Percentiles rank a stretch among this genome's conserved stretches.
These are phyloP conservation scores for Porites evermanni DNA, from an alignment of 92 coral and sea anemone genomes.

Conservation along the genomic window DNA sequence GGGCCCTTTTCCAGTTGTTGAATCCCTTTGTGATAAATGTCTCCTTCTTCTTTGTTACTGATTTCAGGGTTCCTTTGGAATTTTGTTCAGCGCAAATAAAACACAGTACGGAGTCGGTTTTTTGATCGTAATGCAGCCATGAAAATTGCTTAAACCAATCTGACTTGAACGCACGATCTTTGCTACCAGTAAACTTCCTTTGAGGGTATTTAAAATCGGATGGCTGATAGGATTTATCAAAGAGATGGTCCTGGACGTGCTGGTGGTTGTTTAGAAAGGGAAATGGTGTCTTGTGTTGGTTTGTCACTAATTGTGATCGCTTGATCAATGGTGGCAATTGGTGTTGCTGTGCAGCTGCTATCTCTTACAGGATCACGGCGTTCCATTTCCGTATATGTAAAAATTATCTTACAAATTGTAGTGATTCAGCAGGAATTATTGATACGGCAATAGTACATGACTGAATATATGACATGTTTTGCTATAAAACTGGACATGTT, in stretches of 20 bases:
- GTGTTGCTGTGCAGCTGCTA: slow-evolving; percentile 45
- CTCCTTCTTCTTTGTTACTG: slow-evolving; percentile 42
- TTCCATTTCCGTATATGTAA: slow-evolving; percentile 27
- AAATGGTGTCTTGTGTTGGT: slow-evolving; percentile 37
- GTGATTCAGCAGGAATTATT: slow-evolving; percentile 23
- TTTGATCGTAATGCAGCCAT: slow-evolving; percentile 43
- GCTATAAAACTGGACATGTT: slow-evolving; percentile 43
- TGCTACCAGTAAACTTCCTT: slow-evolving; percentile 28
- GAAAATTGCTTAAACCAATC: slow-evolving; percentile 41
- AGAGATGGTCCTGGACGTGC: slow-evolving; percentile 42
- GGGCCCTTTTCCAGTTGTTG: slow-evolving; percentile 45
- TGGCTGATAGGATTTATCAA: slow-evolving; percentile 42
- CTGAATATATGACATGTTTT: slow-evolving; percentile 34
- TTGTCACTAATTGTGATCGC: slow-evolving; percentile 19
- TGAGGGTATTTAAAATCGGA: slow-evolving; percentile 39
- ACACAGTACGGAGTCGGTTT: slow-evolving; percentile 50
- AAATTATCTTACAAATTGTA: slow-evolving; percentile 16
- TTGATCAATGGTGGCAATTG: slow-evolving; percentile 50
- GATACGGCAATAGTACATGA: slow-evolving; percentile 46
- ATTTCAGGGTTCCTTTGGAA: slow-evolving; percentile 42
- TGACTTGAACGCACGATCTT: slow-evolving; percentile 45
- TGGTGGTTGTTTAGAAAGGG: slow-evolving; percentile 41
- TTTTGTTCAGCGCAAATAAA: slow-evolving; percentile 36
- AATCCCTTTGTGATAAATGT: slow-evolving; percentile 46
- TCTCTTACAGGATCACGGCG: slow-evolving; percentile 42